Conservation (phyloP, 1,140 invertebrate species). For the silkworm (Bombyx mori) region DNA sequence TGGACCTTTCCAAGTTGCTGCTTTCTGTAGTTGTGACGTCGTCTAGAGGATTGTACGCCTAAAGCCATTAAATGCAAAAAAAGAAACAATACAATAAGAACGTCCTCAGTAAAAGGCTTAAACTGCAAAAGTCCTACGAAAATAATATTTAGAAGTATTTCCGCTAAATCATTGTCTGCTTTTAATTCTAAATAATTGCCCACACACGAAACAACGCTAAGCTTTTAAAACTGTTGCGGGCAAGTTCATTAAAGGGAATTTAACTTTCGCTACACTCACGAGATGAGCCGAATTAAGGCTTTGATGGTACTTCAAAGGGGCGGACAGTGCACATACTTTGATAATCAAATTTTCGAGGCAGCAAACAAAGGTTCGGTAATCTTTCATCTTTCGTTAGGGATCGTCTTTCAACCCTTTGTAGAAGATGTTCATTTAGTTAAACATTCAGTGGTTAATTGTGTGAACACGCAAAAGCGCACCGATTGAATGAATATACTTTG, state of each 20-base stretch:
- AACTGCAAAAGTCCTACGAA: neutral
- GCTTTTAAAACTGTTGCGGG: constrained; percentile 23
- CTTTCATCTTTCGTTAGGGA: constrained; percentile 17
- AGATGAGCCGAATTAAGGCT: constrained; percentile 33
- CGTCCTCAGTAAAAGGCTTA: neutral
- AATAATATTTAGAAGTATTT: neutral
- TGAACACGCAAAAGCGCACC: no score
- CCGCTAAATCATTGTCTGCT: neutral
- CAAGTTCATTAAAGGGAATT: constrained; percentile 24
- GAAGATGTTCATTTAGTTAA: no score
- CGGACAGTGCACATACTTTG: constrained; percentile 30
- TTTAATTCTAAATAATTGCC: constrained; percentile 13
- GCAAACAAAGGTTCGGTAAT: constrained; percentile 29
- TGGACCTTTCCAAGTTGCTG: no score
- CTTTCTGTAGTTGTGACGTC: no score
- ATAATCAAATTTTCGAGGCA: constrained; percentile 39
- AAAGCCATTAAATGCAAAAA: no score
- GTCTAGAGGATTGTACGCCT: no score
- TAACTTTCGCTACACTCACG: constrained; percentile 26
- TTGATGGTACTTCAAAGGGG: constrained; percentile 40
- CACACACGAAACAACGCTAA: constrained; percentile 14
- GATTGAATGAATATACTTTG: no score
- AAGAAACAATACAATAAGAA: no score
- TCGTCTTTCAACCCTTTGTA: no score
- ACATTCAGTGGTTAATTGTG: no score